Conservation (phyloP, 1,140 invertebrate species). For the Tyrophagus putrescentiae region DNA sequence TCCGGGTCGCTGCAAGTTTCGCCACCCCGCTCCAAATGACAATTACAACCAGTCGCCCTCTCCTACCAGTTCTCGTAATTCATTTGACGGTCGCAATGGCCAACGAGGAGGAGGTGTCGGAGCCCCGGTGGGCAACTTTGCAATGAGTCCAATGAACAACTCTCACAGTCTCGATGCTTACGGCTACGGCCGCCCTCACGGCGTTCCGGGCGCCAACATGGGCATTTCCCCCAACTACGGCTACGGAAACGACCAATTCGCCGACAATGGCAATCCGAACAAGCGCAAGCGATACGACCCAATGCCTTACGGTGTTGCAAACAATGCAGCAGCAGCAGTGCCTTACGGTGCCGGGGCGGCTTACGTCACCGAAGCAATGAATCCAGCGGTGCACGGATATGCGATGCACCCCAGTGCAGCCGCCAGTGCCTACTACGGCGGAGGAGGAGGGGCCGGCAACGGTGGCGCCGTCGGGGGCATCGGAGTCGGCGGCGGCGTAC, state of each 20-base stretch:
- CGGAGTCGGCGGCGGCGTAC: neutral
- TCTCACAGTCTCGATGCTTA: neutral
- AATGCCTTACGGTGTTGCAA: neutral
- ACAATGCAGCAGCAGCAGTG: neutral
- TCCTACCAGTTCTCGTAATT: slow-evolving; percentile 21
- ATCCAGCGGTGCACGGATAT: neutral
- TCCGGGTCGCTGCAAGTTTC: slow-evolving; percentile 40
- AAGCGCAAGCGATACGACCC: neutral
- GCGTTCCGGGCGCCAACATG: neutral
- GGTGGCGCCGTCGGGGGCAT: neutral
- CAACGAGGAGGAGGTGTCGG: neutral
- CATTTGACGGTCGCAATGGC: slow-evolving; percentile 23
- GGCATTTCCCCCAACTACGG: neutral
- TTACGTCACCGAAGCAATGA: neutral
- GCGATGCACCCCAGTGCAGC: neutral
- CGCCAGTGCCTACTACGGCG: slow-evolving; percentile 8
- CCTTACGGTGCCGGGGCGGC: neutral
- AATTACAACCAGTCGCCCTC: slow-evolving; percentile 28
- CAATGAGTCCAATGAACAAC: slow-evolving; percentile 24
- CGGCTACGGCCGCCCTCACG: neutral
- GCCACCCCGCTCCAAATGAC: slow-evolving; percentile 40
- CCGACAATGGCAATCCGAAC: neutral
- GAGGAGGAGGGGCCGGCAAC: neutral
- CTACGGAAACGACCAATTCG: neutral
- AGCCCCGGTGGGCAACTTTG: slow-evolving; percentile 11